Conservation (phyloP, 2,888 invertebrate species). For the Pseudolycoriella hygida region DNA sequence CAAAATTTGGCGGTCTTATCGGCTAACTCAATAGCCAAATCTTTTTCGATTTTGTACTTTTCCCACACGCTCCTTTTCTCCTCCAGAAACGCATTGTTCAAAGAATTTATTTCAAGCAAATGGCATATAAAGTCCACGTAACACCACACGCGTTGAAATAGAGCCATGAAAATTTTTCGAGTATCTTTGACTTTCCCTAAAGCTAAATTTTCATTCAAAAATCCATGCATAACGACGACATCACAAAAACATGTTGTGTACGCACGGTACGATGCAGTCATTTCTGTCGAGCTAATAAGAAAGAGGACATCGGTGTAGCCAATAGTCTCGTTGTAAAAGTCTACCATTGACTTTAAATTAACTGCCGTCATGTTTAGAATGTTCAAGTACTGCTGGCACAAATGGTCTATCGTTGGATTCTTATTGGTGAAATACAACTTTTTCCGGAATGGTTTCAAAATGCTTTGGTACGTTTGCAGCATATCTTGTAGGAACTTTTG, state of each 20-base stretch:
- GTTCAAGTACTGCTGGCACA: conserved; percentile 49
- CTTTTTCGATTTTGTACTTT: conserved; percentile 18
- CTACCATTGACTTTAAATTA: conserved; percentile 48
- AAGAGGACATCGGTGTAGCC: conserved; percentile 48
- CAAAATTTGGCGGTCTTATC: conserved; percentile 25
- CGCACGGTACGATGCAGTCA: conserved; percentile 48
- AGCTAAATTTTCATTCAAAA: conserved; percentile 40
- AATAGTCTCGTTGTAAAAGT: conserved; percentile 47
- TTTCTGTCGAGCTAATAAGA: conserved; percentile 52
- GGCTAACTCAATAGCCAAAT: conserved; percentile 23
- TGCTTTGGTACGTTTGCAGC: conserved; percentile 39
- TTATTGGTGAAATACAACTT: conserved; percentile 38
- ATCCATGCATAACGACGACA: conserved; percentile 53
- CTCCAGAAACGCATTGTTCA: conserved; percentile 15
- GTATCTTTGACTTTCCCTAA: conserved; percentile 15
- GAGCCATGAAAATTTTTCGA: conserved; percentile 20
- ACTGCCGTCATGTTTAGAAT: conserved; percentile 48
- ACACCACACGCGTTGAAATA: conserved; percentile 20
- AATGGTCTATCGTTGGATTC: conserved; percentile 41
- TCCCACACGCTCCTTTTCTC: conserved; percentile 22
- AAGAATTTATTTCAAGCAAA: neutral
- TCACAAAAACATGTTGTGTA: conserved; percentile 56
- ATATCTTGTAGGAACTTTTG: conserved; percentile 54
- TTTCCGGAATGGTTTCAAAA: conserved; percentile 46
- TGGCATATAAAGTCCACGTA: conserved; percentile 16